These are phyloP conservation scores for Neopipo cinnamomea DNA, from an alignment of 2,113 vertebrate species.

Conservation along the genomic window DNA sequence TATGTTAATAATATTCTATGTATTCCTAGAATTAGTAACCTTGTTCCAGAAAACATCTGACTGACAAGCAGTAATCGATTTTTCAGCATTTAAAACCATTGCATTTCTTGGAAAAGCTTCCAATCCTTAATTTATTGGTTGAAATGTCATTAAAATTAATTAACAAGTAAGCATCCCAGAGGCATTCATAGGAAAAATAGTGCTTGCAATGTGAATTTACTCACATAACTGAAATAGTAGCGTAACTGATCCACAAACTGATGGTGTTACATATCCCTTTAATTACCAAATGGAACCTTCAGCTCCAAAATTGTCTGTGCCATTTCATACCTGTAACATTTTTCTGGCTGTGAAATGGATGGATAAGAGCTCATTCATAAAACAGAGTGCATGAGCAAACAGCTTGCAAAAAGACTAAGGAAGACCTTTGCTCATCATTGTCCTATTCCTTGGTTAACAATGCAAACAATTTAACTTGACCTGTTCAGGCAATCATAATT, in stretches of 20 bases:
- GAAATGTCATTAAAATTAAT: background rate
- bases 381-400: background rate
- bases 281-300: background rate
- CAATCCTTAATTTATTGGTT: background rate
- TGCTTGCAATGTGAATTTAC: background rate
- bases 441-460: background rate
- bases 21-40: background rate
- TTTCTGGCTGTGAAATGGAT: background rate
- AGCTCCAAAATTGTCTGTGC: background rate
- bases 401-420: background rate
- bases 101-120: background rate
- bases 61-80: background rate
- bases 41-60: background rate
- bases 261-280: background rate
- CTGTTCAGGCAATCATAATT: background rate
- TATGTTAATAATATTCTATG: background rate
- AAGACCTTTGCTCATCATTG: background rate
- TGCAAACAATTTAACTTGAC: background rate
- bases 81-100: background rate
- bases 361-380: background rate
- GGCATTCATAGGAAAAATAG: background rate
- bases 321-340: background rate
- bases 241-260: background rate
- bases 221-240: background rate
- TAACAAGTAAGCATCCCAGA: background rate